Base-by-base conservation (phyloP, 2,797 vertebrate genomes). In the Avahi laniger region DNA sequence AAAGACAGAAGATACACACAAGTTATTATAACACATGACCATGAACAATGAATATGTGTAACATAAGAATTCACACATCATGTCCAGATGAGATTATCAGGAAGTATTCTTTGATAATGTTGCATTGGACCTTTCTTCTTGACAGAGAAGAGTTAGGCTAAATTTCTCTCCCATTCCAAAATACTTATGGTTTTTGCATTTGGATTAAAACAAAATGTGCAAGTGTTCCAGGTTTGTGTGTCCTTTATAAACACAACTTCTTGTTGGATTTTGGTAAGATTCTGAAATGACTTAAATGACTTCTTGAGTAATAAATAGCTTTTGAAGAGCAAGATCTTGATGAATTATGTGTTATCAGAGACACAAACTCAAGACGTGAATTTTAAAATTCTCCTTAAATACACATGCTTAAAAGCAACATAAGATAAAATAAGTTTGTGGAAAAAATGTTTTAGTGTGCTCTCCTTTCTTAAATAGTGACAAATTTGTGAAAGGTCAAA, bases 311-410 rank as follows among this genome's bases (percentile, higher is more conserved):
- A 95, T 95, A 97, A 95, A 87, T 92, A 97, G 61, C 67, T 93
- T 20, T 28, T 90, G 52, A 96, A 96, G 87, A 84, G 54, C 48
- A 94, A 97, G 93, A 92, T 96, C 80, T 94, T 97, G 91, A 97
- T 95, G 87, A 96, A 96, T 93, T 95, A 91, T 92, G 26, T 95
- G 91, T 92, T 97, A 97, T 95, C 89, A 97, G 52, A 95, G 61
- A 87, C 17, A 80, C 41, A 96, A 94, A 96, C 82, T 38, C 26
- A 94, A 97, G 79, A 87, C 70, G 96, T 93, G 80, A 92, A 97
- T 97, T 97, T 96, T 84, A 89, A 96, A 95, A 90, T 94, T 90
- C 43, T 63, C 33, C 8, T 92, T 28, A 94, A 82, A 82, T 95
- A 96, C 22, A 95, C 1, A 38, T 78, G 67, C 41, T 94, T 94